These are phyloP conservation scores for Agrotis puta DNA, from an alignment of 2,888 invertebrate genomes.

Conservation along the genomic window DNA sequence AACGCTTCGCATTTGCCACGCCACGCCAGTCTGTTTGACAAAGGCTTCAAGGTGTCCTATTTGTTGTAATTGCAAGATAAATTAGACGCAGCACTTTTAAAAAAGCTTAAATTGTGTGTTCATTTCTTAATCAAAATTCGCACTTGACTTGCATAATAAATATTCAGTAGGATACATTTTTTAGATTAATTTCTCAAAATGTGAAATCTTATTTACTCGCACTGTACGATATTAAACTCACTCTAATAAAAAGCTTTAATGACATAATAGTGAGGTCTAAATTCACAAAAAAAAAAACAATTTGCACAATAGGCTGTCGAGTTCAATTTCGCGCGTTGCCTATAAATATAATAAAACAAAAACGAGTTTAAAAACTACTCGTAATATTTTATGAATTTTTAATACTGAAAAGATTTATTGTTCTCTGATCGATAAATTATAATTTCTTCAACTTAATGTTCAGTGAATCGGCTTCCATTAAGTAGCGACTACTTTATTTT, in stretches of 20 bases:
- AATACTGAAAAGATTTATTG: slow-evolving; percentile 64
- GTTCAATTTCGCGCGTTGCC: slow-evolving; percentile 35
- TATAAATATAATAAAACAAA: slow-evolving; percentile 53
- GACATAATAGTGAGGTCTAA: too few relatives aligned
- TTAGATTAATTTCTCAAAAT: neutral
- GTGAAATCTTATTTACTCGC: neutral
- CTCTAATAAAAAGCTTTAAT: neutral
- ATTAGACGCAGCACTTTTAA: neutral
- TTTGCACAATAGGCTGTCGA: slow-evolving; percentile 45
- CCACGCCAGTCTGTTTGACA: too few relatives aligned
- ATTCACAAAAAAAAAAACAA: slow-evolving; percentile 7
- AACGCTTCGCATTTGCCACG: too few relatives aligned
- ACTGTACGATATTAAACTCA: too few relatives aligned
- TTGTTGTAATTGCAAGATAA: too few relatives aligned
- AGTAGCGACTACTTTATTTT: slow-evolving; percentile 67
- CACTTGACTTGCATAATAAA: too few relatives aligned
- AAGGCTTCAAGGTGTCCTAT: too few relatives aligned
- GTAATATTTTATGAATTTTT: slow-evolving; percentile 62
- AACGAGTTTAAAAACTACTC: slow-evolving; percentile 56
- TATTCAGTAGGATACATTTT: too few relatives aligned
- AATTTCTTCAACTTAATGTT: slow-evolving; percentile 67
- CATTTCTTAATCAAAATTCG: too few relatives aligned
- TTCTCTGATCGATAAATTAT: slow-evolving; percentile 64
- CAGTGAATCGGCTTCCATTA: slow-evolving; percentile 63
- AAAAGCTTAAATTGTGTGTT: neutral